Evolutionary conservation across 2,113 vertebrate genomes (phyloP).

Genomic region (Ceyx margarethae): DNA sequence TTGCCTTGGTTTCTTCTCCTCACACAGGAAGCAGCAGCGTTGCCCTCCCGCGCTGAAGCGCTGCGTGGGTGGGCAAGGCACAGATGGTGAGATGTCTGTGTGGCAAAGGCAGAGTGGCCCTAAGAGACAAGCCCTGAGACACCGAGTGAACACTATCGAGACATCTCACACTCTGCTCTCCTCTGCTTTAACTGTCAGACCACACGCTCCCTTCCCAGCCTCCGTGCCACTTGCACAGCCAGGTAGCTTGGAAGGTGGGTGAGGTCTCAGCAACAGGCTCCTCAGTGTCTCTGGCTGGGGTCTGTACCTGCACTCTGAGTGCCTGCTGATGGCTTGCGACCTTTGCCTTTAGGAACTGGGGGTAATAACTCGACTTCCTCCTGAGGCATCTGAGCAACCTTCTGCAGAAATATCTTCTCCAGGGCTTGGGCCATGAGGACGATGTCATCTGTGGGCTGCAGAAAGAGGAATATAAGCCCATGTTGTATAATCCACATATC

Average conservation of each 20-base stretch:
- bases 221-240: background rate
- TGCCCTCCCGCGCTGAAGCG: background rate
- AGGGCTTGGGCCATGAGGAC: constrained; percentile 96
- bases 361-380: constrained; percentile 87
- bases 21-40: background rate
- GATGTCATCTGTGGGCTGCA: constrained; percentile 95
- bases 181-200: background rate
- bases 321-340: constrained; percentile 76
- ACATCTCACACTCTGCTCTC: background rate
- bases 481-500: background rate
- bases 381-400: constrained; percentile 91
- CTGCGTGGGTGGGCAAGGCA: background rate
- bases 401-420: constrained; percentile 96
- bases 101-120: background rate
- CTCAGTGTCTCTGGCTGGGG: accelerated
- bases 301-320: constrained; percentile 76
- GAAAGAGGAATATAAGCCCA: background rate
- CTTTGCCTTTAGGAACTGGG: constrained; percentile 85
- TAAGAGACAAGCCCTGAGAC: background rate
- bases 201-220: background rate
- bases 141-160: background rate
- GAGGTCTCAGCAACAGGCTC: background rate
- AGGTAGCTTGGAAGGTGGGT: background rate
- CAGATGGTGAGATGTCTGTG: background rate
- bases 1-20: background rate